Evolutionary conservation across 1,140 invertebrate species (phyloP).

Genomic region (Centruroides sculpturatus): DNA sequence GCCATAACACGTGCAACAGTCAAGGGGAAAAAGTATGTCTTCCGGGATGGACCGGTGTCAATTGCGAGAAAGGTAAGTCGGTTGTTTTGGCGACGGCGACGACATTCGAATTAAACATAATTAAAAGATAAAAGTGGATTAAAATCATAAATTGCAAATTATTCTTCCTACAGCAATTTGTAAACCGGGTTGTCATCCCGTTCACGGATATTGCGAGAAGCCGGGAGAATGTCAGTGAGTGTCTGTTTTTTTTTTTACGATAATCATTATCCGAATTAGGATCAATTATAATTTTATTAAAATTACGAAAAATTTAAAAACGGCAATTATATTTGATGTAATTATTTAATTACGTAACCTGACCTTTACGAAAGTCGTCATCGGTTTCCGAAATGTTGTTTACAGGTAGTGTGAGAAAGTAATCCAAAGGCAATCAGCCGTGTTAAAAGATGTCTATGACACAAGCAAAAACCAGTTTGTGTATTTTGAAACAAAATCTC

Average conservation of each 20-base stretch:
- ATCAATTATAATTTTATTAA: not conserved
- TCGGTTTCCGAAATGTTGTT: no score
- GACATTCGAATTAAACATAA: no score
- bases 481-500: no score
- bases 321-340: not conserved
- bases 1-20: conserved; percentile 81
- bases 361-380: no score
- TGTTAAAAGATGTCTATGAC: no score
- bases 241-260: conserved; percentile 18
- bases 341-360: not conserved
- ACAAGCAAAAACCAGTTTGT: no score
- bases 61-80: conserved; percentile 83
- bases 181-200: conserved; percentile 71
- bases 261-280: not conserved
- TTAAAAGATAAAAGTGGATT: no score
- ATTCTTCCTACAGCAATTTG: conserved; percentile 54
- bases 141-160: no score
- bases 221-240: conserved; percentile 80
- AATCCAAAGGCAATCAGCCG: no score
- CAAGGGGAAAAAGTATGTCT: conserved; percentile 70
- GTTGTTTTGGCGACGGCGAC: no score
- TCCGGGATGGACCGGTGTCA: conserved; percentile 77
- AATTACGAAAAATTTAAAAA: not conserved
- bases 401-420: no score
- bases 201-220: conserved; percentile 70